Base-by-base conservation (phyloP, 1,140 invertebrate species). In the Drosophila nigromelanica region DNA sequence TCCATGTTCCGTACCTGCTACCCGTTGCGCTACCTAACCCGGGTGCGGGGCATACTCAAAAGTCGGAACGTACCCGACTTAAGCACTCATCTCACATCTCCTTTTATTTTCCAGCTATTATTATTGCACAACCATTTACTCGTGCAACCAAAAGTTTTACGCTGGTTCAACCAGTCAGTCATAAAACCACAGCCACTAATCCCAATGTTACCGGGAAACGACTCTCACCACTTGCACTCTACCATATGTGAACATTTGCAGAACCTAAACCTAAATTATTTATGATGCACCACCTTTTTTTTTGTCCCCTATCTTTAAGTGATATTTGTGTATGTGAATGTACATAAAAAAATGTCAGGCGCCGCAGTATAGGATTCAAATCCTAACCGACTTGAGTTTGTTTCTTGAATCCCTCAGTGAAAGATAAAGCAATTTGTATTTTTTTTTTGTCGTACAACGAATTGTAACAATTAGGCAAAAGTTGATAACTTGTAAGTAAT, bases 51-150 rank as follows among this genome's bases (percentile, higher is more conserved):
- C 55, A 24, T 47, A 4, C 7, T 58, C 14, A 11, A 27, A 0
- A 8, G 40, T 58, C 55, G 55, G 55, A 33, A 21, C 8, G 24
- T 8, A 33, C 15, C 15, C 55, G 55, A 58, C 40, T 45, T 58
- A 43, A 15, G 14, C 40, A 27, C 40, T 58, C 55, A 45, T 58
- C 40, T 14, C 2, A 18, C 24, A 45, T 58, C 40, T 39, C 8
- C 15, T 33, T 18, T 58, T 43, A 12, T 45, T 33, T 45, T 58
- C 14, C 40, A 58, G 55, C 39, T 30, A 3, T 56, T 4, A n/a
- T 24, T n/a, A 15, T 24, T 33, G 15, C 37, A 40, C 7, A 55
- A 27, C 5, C 39, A 24, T 14, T 1, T 21, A 27, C 21, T 14
- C 8, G n/a, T 14, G 5, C 7, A 3, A 4, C 10, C 11, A 11